Base-by-base conservation (phyloP, 2,888 invertebrate genomes). In the Ormyrus thymus region DNA sequence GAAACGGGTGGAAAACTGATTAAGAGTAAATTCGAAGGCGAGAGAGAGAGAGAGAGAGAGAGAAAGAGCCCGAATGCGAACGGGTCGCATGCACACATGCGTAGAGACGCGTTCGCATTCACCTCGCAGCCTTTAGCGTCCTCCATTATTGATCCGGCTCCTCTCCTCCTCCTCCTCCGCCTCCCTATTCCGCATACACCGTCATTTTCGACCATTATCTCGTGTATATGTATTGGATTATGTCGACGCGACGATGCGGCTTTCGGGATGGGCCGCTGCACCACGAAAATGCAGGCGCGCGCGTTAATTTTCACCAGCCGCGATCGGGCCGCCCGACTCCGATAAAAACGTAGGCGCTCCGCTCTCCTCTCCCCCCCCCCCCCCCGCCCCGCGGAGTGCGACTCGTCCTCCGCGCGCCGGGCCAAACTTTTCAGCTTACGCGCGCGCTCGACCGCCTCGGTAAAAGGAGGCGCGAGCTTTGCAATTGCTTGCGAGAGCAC, bases 121-220 rank as follows among this genome's bases (percentile, higher is more conserved):
- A 58, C 65, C 58, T 74, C 61, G 29, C 46, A 48, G 66, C 59
- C 53, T 65, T 59, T 29, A 53, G 58, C 45, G 64, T 70, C 58
- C 64, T 48, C 56, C 68, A 78, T 73, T 78, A 78, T 78, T 78
- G 78, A 78, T 73, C 78, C 68, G 13, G 56, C 61, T 45, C 45
- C 59, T 45, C 70, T 51, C 70, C 9, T 43, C 56, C 4, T 55
- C n/a, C 69, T 29, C 29, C 55, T 51, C 50, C 13, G 43, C 43
- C 55, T 9, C 65, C 4, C 46, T 7, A 5, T 29, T 15, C 56
- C 62, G 29, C 15, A 51, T 29, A 50, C 58, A 62, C 69, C 72
- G 69, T 74, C 76, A 80, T 68, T 80, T 76, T 74, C 73, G 48
- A 70, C 70, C 74, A 74, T 80, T 76, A 80, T 74, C 72, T 74